These are phyloP conservation scores for Thumatha senex DNA, from an alignment of 2,888 invertebrate genomes.

Conservation along the genomic window DNA sequence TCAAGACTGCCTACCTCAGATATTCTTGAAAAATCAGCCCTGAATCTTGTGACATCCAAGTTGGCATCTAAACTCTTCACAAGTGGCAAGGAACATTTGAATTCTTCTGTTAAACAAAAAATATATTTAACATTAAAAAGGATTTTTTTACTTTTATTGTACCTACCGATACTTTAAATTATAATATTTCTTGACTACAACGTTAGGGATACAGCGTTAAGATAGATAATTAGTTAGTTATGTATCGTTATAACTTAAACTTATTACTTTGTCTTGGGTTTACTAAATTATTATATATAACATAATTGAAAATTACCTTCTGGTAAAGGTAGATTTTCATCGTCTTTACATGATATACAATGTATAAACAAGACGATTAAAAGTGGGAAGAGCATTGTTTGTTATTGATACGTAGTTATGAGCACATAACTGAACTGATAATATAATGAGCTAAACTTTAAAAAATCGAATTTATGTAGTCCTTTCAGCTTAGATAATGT, in stretches of 20 bases:
- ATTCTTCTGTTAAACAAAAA: slow-evolving; percentile 59
- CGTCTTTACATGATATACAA: slow-evolving; percentile 36
- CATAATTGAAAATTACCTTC: slow-evolving; percentile 37
- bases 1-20: slow-evolving; percentile 59
- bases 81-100: slow-evolving; percentile 75
- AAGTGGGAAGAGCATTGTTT: slow-evolving; percentile 16
- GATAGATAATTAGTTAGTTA: no score
- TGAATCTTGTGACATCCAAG: slow-evolving; percentile 67
- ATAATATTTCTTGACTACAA: no score
- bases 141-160: no score
- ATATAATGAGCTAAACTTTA: no score
- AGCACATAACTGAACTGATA: neutral
- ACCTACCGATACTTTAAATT: no score
- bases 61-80: slow-evolving; percentile 69
- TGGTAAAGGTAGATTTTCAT: slow-evolving; percentile 39
- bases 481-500: no score
- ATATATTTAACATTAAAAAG: neutral
- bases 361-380: slow-evolving; percentile 37
- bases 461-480: no score
- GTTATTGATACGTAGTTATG: neutral
- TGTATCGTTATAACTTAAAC: no score
- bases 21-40: slow-evolving; percentile 76
- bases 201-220: no score
- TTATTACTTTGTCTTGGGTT: no score
- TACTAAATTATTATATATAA: no score